Percentiles rank a stretch among this genome's conserved stretches.
Evolutionary conservation across 1,140 invertebrate genomes (phyloP).

Genomic region (Adoxophyes honmai): DNA sequence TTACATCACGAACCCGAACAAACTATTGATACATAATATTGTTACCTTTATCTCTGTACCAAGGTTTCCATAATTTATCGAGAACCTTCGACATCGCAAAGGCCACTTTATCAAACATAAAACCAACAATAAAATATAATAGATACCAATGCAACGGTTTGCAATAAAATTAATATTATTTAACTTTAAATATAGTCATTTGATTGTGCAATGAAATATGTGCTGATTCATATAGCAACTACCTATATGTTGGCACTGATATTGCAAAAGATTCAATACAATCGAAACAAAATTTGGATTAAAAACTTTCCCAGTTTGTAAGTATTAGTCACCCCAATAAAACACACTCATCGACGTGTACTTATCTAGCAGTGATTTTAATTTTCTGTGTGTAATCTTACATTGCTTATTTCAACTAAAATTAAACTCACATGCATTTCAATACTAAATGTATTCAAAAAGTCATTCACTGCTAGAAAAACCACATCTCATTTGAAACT

Average conservation of each 20-base stretch:
- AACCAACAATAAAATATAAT: constrained; percentile 55
- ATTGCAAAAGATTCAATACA: constrained; percentile 20
- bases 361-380: neutral
- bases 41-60: neutral
- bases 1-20: neutral
- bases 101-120: constrained; percentile 20
- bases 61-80: constrained; percentile 11
- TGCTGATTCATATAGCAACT: constrained; percentile 31
- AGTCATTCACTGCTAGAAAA: neutral
- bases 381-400: neutral
- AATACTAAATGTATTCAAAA: too few species aligned
- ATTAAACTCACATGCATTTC: neutral
- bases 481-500: constrained; percentile 1
- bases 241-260: constrained; percentile 42
- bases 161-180: constrained; percentile 67
- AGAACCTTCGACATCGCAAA: constrained; percentile 3
- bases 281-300: constrained; percentile 8
- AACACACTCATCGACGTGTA: neutral
- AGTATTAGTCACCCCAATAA: neutral
- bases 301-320: constrained; percentile 2
- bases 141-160: constrained; percentile 59
- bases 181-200: constrained; percentile 50
- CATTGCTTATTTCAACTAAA: neutral
- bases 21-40: neutral
- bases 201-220: constrained; percentile 50